Conservation (phyloP, 2,888 invertebrate species). For the Philopedon plagiatum region DNA sequence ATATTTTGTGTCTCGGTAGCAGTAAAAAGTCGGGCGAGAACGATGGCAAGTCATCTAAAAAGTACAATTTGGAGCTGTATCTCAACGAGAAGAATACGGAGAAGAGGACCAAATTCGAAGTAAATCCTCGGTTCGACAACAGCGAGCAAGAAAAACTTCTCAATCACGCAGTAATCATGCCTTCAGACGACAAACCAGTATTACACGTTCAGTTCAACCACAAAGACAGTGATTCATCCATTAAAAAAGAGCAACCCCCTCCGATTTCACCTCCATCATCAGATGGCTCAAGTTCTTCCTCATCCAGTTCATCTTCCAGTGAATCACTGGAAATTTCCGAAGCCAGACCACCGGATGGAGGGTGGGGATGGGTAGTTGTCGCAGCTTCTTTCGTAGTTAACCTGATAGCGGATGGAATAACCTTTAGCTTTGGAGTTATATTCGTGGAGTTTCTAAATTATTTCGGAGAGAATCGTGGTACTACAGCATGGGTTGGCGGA, state of each 20-base stretch:
- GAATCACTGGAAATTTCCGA: slow-evolving; percentile 78
- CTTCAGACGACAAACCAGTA: slow-evolving; percentile 63
- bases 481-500: slow-evolving; percentile 92
- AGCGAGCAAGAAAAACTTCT: slow-evolving; percentile 46
- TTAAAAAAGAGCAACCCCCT: slow-evolving; percentile 54
- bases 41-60: slow-evolving; percentile 14
- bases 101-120: slow-evolving; percentile 49
- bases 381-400: slow-evolving; percentile 91
- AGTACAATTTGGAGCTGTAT: slow-evolving; percentile 50
- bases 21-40: slow-evolving; percentile 40
- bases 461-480: slow-evolving; percentile 87
- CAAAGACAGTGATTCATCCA: slow-evolving; percentile 59
- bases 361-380: slow-evolving; percentile 95
- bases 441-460: slow-evolving; percentile 88
- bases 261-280: slow-evolving; percentile 57
- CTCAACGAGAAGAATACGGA: slow-evolving; percentile 54
- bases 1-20: slow-evolving; percentile 22
- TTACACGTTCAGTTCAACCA: slow-evolving; percentile 76
- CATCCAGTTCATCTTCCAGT: slow-evolving; percentile 72
- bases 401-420: slow-evolving; percentile 92
- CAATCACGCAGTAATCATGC: slow-evolving; percentile 44
- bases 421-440: slow-evolving; percentile 93
- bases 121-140: slow-evolving; percentile 54
- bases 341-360: slow-evolving; percentile 86
- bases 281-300: slow-evolving; percentile 62